These are phyloP conservation scores for Lucilia cuprina DNA, from an alignment of 1,140 invertebrate species.

Conservation along the genomic window DNA sequence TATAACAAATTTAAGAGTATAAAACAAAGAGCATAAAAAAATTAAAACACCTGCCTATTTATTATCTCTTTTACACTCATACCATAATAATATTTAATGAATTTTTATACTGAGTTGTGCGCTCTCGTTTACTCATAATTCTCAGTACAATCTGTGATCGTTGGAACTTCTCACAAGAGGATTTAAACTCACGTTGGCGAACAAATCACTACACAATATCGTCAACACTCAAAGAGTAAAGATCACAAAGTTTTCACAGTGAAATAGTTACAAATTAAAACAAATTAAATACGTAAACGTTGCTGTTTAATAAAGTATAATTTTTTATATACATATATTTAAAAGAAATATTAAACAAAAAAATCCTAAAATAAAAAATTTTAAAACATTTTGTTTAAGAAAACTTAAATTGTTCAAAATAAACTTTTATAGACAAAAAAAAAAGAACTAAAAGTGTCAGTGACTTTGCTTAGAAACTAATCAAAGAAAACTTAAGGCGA, in stretches of 20 bases:
- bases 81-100: not conserved
- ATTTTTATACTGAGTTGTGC: not conserved
- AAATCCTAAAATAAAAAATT: not conserved
- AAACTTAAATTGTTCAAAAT: too few relatives aligned
- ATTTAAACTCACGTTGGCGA: constrained; percentile 58
- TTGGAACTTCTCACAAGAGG: constrained; percentile 26
- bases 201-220: constrained; percentile 60
- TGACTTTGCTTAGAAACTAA: constrained; percentile 45
- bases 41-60: constrained; percentile 23
- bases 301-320: not conserved
- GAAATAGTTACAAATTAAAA: not conserved
- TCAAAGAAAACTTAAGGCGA: constrained; percentile 19
- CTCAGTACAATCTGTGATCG: constrained; percentile 28
- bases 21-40: not conserved
- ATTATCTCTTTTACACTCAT: not conserved
- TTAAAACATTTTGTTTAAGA: too few relatives aligned
- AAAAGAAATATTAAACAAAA: not conserved
- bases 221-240: constrained; percentile 55
- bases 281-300: not conserved
- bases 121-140: constrained; percentile 43
- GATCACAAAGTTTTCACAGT: constrained; percentile 24
- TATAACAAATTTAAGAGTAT: not conserved
- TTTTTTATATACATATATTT: not conserved
- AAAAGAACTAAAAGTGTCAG: constrained; percentile 55
- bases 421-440: constrained; percentile 40